A percentile compares a stretch with the other conserved stretches of the same genome.
Evolutionary conservation across 2,797 vertebrate genomes (phyloP).

Genomic region (Mormyrops attenuatus): DNA sequence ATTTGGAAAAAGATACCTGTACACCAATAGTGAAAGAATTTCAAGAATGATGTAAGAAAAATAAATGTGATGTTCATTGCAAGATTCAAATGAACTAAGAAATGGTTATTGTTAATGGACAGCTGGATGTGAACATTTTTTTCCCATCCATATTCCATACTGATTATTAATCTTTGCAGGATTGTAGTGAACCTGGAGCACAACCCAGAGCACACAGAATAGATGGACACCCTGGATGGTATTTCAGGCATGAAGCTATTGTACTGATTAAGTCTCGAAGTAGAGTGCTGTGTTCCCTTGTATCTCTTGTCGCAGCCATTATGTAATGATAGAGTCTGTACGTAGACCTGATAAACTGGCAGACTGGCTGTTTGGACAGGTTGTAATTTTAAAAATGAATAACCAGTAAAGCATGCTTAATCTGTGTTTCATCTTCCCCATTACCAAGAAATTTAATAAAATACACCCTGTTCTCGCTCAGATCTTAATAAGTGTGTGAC

Average conservation of each 20-base stretch:
- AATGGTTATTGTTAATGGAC: not conserved
- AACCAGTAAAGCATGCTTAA: not conserved
- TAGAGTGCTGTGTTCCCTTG: not conserved
- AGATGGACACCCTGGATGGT: not conserved
- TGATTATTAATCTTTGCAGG: not conserved
- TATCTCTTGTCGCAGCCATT: not conserved
- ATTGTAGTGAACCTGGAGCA: not conserved
- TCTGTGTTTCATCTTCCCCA: not conserved
- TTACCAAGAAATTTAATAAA: not conserved
- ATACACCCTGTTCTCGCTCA: not conserved
- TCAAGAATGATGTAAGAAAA: not conserved
- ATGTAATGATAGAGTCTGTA: not conserved
- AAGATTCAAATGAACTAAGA: not conserved
- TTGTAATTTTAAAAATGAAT: not conserved
- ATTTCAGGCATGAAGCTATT: not conserved
- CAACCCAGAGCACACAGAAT: not conserved
- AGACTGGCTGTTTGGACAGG: not conserved
- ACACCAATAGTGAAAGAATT: not conserved
- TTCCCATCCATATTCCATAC: not conserved
- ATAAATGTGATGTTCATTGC: not conserved
- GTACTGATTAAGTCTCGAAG: not conserved
- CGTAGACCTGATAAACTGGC: not conserved
- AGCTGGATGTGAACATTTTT: not conserved
- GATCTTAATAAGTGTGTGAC: conserved; percentile 36
- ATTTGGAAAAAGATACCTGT: not conserved